Evolutionary conservation across 92 coral and sea anemone genomes (phyloP).

Genomic region (Epizoanthus stellaris): DNA sequence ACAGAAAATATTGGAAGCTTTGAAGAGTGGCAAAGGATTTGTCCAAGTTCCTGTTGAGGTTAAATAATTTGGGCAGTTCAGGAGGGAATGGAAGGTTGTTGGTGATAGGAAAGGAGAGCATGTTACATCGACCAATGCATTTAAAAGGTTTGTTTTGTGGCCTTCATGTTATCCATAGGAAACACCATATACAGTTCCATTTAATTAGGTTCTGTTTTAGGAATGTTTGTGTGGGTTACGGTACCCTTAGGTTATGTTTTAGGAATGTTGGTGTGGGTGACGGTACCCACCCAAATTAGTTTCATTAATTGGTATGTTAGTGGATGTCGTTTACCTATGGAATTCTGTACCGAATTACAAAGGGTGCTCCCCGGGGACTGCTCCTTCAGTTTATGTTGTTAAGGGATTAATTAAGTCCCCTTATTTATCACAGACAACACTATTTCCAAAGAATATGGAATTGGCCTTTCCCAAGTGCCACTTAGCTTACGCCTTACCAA

Average conservation of each 20-base stretch:
- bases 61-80: slow-evolving; percentile 35
- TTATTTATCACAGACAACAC: no score
- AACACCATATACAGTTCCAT: no score
- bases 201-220: background rate
- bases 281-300: no score
- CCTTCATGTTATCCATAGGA: background rate
- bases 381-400: no score
- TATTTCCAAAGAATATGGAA: no score
- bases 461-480: no score
- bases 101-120: background rate
- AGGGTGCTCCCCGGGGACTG: no score
- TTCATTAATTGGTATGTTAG: no score
- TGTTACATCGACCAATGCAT: background rate
- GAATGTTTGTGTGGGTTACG: background rate
- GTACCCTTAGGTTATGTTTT: background rate
- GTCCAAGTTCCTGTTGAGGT: slow-evolving; percentile 19
- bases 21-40: slow-evolving; percentile 11
- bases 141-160: slow-evolving; percentile 17
- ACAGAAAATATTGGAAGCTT: slow-evolving; percentile 10
- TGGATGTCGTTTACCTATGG: no score
- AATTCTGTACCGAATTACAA: no score
- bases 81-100: slow-evolving; percentile 31
- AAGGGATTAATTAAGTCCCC: no score
- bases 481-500: no score
- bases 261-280: slow-evolving; percentile 20